Conservation (phyloP, 2,797 vertebrate genomes). For the Spinibarbus caldwelli region DNA sequence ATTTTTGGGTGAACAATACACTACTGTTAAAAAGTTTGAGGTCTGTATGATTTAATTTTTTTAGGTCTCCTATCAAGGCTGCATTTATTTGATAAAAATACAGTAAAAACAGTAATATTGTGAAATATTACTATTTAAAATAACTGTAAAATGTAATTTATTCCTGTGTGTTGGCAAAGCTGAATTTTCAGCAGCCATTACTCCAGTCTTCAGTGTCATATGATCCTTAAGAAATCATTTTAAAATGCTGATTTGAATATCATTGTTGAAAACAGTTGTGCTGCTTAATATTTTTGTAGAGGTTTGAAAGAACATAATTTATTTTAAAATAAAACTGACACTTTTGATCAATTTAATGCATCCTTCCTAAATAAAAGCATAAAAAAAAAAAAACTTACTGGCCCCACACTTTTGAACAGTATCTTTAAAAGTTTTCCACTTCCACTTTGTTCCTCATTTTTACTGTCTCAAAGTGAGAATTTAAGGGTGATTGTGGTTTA, state of each 20-base stretch:
- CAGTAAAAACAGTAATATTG: neutral
- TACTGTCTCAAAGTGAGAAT: neutral
- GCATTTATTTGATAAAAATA: neutral
- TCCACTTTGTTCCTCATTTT: conserved; percentile 22
- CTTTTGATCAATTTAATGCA: neutral
- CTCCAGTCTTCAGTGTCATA: neutral
- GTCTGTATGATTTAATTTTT: neutral
- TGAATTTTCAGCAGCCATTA: no score
- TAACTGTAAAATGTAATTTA: no score
- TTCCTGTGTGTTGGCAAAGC: no score
- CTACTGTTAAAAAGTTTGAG: neutral
- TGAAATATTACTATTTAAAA: neutral
- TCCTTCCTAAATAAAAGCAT: no score
- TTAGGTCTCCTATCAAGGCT: neutral
- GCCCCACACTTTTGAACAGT: neutral
- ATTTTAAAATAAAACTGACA: neutral
- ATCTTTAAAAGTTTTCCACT: conserved; percentile 15
- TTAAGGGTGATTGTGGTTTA: conserved; percentile 32
- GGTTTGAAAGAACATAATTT: neutral
- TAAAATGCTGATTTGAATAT: neutral
- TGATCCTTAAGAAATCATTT: neutral
- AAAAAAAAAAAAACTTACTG: neutral
- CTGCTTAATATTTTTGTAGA: neutral
- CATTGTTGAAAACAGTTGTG: neutral
- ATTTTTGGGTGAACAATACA: neutral